Conservation (phyloP, 2,797 vertebrate species). For the Prionace glauca region DNA sequence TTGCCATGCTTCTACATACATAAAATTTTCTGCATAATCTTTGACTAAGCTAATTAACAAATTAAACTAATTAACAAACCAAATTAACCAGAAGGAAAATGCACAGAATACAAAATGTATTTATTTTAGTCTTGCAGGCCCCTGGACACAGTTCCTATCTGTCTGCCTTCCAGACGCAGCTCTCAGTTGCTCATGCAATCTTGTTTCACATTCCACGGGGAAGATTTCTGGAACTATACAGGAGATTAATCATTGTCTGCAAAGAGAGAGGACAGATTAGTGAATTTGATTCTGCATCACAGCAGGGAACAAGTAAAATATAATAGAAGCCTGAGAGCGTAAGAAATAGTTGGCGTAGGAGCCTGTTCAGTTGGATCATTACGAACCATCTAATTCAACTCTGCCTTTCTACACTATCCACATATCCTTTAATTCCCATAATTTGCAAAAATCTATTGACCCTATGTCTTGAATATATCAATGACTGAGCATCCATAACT, state of each 20-base stretch:
- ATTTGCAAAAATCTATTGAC: neutral
- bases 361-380: neutral
- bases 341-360: neutral
- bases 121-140: neutral
- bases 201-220: neutral
- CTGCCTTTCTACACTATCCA: neutral
- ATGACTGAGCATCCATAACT: neutral
- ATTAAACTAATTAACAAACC: neutral
- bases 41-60: neutral
- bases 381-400: neutral
- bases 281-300: neutral
- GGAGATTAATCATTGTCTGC: neutral
- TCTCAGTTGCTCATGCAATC: neutral
- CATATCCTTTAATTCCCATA: neutral
- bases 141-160: neutral
- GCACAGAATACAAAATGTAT: neutral
- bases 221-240: neutral
- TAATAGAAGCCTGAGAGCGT: neutral
- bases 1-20: neutral
- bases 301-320: neutral
- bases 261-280: neutral
- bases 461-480: neutral
- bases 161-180: neutral
- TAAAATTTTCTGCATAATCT: neutral
- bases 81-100: neutral